A percentile compares a stretch with the other conserved stretches of the same genome.
These are phyloP conservation scores for Mastomys coucha DNA, from an alignment of 2,113 vertebrate species.

Conservation along the genomic window DNA sequence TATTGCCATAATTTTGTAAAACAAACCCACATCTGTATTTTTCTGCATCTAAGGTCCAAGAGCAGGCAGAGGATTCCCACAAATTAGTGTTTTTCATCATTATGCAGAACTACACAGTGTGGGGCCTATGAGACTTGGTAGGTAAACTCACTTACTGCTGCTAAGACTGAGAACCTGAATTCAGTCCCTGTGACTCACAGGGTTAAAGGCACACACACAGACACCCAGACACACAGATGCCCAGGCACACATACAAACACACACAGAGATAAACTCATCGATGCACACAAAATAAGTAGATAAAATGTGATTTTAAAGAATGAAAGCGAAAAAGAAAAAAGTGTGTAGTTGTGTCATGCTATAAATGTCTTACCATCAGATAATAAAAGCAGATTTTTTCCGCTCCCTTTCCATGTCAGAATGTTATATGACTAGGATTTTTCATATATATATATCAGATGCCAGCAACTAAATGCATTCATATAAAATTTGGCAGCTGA, in stretches of 20 bases:
- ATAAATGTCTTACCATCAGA: background rate
- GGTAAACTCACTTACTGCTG: background rate
- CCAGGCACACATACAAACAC: no score
- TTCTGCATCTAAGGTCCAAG: background rate
- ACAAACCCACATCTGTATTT: background rate
- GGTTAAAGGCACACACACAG: background rate
- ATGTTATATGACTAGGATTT: background rate
- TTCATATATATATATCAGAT: background rate
- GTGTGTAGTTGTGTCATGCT: background rate
- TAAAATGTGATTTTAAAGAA: background rate
- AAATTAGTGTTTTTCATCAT: constrained; percentile 21
- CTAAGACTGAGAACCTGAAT: background rate
- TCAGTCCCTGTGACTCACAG: background rate
- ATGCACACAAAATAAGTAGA: background rate
- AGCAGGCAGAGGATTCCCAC: background rate
- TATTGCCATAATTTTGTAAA: constrained; percentile 19
- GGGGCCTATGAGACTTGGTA: background rate
- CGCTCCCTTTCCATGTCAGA: background rate
- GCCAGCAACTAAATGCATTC: background rate
- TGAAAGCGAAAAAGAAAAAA: background rate
- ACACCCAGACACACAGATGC: background rate
- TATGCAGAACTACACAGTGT: background rate
- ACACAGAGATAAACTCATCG: background rate
- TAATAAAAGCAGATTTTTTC: background rate
- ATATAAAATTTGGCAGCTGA: background rate